Evolutionary conservation across 1,140 invertebrate species (phyloP), one percentile per base, ranked within the genome.

Genomic region (silkworm (Bombyx mori)): DNA sequence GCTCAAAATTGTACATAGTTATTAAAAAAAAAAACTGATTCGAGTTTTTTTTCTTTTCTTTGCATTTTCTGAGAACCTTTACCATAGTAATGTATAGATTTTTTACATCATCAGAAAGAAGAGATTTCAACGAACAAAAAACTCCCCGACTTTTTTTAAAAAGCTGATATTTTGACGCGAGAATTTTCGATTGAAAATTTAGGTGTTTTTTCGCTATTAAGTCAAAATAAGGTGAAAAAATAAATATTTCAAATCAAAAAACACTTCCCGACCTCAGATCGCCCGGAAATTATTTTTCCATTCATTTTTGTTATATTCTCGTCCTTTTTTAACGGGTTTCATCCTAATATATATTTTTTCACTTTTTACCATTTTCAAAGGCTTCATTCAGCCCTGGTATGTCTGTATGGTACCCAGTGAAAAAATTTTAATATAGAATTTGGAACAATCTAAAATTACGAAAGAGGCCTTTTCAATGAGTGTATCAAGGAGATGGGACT

Each of bases 81-180:
- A 6, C 10, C 42, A 7, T 42, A 43, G 52, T 44, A 43, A 43
- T 54, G 52, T 54, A 54, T 50, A 18, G 12, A 18, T 54, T 54
- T 54, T 54, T 54, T 54, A 54, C 52, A 54, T 42, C 42, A 54
- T 43, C 52, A 54, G 52, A 54, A 44, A 43, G 35, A n/a, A 54
- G 52, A 54, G 42, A 42, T 54, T 54, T 54, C 42, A 54, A 54
- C 35, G 52, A 42, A 54, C 7, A 54, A 54, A 54, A 42, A 54
- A 10, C 26, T 10, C 42, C 42, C 18, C 52, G 42, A 54, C 52
- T 6, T 54, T 54, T 54, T 54, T 54, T 9, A 8, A 50, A 50
- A 50, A 50, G 49, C 49, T 1, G 18, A 50, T 50, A 50, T 50
- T 50, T 50, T 50, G 49, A 50, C 49, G 49, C 18, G 49, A 50